Conservation (phyloP, 2,888 invertebrate genomes). For the Epirrhoe alternata region DNA sequence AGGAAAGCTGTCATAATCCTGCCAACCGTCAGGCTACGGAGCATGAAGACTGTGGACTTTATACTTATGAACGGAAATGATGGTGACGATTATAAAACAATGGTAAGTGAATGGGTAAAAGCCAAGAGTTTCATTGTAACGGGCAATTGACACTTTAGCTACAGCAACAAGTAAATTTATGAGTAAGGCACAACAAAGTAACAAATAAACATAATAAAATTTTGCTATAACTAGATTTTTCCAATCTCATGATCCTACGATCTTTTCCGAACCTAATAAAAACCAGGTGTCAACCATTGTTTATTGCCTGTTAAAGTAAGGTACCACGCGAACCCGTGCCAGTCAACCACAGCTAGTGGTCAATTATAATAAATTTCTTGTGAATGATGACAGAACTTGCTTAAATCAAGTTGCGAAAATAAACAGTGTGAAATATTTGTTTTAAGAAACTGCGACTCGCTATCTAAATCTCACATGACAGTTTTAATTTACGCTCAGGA, state of each 20-base stretch:
- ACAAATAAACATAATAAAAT: no score
- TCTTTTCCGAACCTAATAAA: neutral
- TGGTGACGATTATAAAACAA: slow-evolving; percentile 40
- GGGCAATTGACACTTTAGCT: neutral
- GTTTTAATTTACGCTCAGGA: slow-evolving; percentile 47
- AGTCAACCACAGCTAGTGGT: slow-evolving; percentile 20
- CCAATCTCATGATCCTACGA: neutral
- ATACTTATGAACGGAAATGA: slow-evolving; percentile 33
- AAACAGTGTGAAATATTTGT: slow-evolving; percentile 37
- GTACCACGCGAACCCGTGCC: slow-evolving; percentile 7
- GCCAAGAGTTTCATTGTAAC: slow-evolving; percentile 7
- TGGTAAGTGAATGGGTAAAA: slow-evolving; percentile 36
- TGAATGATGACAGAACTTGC: slow-evolving; percentile 24
- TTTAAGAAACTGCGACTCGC: slow-evolving; percentile 19
- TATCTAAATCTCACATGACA: slow-evolving; percentile 52
- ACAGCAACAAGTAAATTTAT: no score
- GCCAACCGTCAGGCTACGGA: slow-evolving; percentile 45
- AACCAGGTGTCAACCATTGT: neutral
- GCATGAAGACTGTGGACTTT: slow-evolving; percentile 42
- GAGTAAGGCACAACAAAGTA: no score
- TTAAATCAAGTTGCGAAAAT: no score
- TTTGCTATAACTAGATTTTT: neutral
- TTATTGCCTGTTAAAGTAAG: neutral
- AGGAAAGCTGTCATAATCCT: slow-evolving; percentile 58
- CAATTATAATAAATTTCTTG: slow-evolving; percentile 39